These are phyloP conservation scores for Saimiri boliviensis DNA, from an alignment of 2,113 vertebrate genomes.

Conservation along the genomic window DNA sequence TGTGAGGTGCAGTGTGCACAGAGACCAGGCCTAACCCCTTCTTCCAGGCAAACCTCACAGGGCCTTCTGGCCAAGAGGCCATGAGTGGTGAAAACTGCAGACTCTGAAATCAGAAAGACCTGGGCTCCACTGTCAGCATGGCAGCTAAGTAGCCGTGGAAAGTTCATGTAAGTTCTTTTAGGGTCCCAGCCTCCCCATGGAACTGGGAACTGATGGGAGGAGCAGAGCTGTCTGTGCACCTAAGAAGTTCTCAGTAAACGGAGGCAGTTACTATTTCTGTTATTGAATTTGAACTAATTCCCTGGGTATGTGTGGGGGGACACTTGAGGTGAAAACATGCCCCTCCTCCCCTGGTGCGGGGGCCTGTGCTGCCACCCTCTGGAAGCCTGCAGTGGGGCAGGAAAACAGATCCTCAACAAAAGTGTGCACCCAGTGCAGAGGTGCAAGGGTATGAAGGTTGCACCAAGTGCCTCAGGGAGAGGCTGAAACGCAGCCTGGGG, in stretches of 20 bases:
- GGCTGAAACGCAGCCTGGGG: neutral
- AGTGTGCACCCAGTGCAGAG: neutral
- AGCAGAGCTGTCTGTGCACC: neutral
- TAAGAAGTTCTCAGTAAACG: neutral
- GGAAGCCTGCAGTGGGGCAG: neutral
- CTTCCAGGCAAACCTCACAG: neutral
- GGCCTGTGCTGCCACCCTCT: neutral
- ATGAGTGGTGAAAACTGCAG: neutral
- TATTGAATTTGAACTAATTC: neutral
- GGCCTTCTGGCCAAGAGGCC: neutral
- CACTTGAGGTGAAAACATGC: neutral
- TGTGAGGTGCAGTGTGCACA: neutral
- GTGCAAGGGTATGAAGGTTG: neutral
- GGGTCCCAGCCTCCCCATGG: neutral
- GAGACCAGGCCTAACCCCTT: neutral
- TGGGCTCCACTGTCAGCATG: neutral
- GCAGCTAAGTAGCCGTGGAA: neutral
- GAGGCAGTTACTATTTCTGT: neutral
- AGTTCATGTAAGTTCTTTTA: neutral
- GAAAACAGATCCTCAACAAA: neutral
- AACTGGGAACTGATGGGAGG: neutral
- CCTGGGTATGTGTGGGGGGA: neutral
- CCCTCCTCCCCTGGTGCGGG: neutral
- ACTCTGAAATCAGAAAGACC: neutral
- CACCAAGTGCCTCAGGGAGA: neutral